phyloP scores from a whole-genome alignment of 2,888 invertebrate species.

The Clanis bilineata region DNA sequence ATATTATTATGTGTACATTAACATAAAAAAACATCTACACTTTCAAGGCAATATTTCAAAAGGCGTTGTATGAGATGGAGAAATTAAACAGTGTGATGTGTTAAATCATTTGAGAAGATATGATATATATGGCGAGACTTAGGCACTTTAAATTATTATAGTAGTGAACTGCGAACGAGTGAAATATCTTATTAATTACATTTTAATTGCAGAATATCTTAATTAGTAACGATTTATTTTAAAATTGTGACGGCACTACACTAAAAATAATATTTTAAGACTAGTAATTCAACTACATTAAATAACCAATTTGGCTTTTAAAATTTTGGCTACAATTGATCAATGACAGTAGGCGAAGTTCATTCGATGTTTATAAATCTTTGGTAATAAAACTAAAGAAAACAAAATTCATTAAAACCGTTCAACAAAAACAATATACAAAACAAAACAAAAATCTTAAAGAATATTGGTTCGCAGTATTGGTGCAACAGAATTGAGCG shows the following conservation, averaged over 20 bases:
- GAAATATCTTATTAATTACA: conserved; percentile 4
- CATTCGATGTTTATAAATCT: conserved; percentile 18
- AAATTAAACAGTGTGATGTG: conserved; percentile 1
- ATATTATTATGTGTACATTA: conserved; percentile 23
- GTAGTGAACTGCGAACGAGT: conserved; percentile 6
- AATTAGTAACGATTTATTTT: background rate
- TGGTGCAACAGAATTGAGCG: conserved; percentile 55
- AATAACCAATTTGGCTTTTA: conserved; percentile 32
- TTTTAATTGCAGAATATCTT: background rate
- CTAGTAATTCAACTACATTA: conserved; percentile 17
- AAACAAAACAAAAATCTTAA: conserved; percentile 54
- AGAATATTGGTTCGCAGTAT: conserved; percentile 65
- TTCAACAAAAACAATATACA: conserved; percentile 38
- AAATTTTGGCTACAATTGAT: conserved; percentile 27
- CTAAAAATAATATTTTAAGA: conserved; percentile 19
- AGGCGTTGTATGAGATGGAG: conserved; percentile 22
- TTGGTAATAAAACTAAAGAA: conserved; percentile 24
- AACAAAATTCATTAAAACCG: conserved; percentile 13
- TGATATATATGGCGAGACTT: conserved; percentile 29
- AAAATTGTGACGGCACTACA: conserved; percentile 15
- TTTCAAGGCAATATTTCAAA: conserved; percentile 25
- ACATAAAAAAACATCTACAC: conserved; percentile 20
- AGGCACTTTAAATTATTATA: conserved; percentile 31
- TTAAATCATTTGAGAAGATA: background rate
- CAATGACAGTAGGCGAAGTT: background rate